These are phyloP conservation scores for Plutella xylostella DNA, from an alignment of 2,888 invertebrate species.

Conservation along the genomic window DNA sequence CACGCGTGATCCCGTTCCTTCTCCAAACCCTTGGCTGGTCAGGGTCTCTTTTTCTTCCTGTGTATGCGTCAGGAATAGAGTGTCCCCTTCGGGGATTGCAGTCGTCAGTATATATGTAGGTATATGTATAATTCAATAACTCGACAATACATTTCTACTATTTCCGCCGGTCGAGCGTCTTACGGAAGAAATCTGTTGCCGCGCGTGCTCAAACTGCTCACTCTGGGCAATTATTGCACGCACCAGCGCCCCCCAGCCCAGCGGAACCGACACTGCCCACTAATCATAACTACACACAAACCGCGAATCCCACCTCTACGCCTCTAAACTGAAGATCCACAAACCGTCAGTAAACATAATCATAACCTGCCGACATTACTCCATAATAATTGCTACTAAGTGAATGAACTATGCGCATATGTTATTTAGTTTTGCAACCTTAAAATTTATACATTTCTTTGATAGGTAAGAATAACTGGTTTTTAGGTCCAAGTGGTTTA, in stretches of 20 bases:
- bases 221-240: constrained; percentile 44
- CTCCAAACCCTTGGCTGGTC: too few relatives aligned
- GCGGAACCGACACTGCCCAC: constrained; percentile 53
- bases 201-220: constrained; percentile 23
- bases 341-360: too few relatives aligned
- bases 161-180: constrained; percentile 37
- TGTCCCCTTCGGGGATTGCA: too few relatives aligned
- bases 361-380: constrained; percentile 20
- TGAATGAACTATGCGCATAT: constrained; percentile 53
- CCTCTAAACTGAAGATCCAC: constrained; percentile 19
- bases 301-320: constrained; percentile 24
- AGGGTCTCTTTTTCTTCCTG: too few relatives aligned
- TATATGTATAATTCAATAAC: too few relatives aligned
- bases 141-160: constrained; percentile 21
- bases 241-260: constrained; percentile 49
- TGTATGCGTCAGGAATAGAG: too few relatives aligned
- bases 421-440: constrained; percentile 32
- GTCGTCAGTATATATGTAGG: too few relatives aligned
- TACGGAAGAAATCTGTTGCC: constrained; percentile 40
- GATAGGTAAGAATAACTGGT: too few relatives aligned
- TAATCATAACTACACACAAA: constrained; percentile 15
- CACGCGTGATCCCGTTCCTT: too few relatives aligned
- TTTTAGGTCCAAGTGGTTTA: too few relatives aligned
- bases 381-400: constrained; percentile 47
- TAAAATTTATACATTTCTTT: constrained; percentile 29